phyloP scores from a whole-genome alignment of 1,140 invertebrate genomes.

The Anagrus nilaparvatae region DNA sequence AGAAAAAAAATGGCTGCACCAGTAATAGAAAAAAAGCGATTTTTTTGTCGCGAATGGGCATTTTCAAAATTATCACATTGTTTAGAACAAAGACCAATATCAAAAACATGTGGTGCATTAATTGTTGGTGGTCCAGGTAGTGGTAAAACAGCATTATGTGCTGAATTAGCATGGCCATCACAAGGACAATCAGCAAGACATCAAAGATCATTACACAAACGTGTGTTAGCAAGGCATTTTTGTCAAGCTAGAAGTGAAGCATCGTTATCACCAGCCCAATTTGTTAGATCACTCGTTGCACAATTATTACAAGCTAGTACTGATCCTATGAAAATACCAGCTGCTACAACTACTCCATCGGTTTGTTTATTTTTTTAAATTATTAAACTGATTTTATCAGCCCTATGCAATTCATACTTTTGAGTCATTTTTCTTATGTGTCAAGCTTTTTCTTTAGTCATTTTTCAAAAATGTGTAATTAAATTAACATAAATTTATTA shows the following conservation, averaged over 20 bases:
- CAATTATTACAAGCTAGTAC: conserved; percentile 48
- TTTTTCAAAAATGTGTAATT: no score
- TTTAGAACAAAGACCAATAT: conserved; percentile 68
- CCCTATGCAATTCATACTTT: no score
- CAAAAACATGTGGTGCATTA: conserved; percentile 70
- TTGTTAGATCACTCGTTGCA: conserved; percentile 61
- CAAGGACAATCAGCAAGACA: conserved; percentile 53
- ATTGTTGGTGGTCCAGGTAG: conserved; percentile 82
- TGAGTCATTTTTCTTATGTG: no score
- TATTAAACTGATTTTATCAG: no score
- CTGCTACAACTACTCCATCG: conserved; percentile 8
- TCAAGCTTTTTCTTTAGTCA: no score
- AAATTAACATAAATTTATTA: no score
- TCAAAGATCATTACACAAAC: conserved; percentile 60
- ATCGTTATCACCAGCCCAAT: conserved; percentile 65
- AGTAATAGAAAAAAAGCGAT: conserved; percentile 51
- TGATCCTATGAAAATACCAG: conserved; percentile 31
- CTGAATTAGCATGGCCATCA: conserved; percentile 68
- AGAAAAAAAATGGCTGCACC: conserved; percentile 35
- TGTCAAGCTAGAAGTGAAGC: conserved; percentile 52
- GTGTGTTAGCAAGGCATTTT: conserved; percentile 74
- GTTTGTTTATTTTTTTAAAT: not conserved
- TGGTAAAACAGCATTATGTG: conserved; percentile 76
- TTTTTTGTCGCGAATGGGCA: conserved; percentile 85
- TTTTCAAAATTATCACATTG: conserved; percentile 89